Evolutionary conservation across 2,797 vertebrate species (phyloP), one percentile per base, ranked within the genome.

Genomic region (Alca torda): DNA sequence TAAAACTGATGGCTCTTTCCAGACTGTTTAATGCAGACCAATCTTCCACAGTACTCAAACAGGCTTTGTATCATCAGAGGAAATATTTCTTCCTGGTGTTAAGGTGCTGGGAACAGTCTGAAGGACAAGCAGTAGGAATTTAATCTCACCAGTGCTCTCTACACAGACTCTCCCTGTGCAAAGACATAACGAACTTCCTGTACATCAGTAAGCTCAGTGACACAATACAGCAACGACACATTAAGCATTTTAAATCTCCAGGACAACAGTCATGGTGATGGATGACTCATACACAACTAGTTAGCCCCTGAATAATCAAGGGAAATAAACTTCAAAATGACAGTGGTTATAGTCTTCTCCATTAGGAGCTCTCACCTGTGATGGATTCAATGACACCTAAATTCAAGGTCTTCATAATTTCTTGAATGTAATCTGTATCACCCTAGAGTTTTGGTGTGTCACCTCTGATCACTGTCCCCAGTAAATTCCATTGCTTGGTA

Each of bases 271-370:
- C 50, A n/a, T 26, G 15, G 59, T 95, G 93, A 76, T 68, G 57
- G 50, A 84, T 92, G 78, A 76, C 28, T 89, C 77, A 35, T 15
- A 57, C 15, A 33, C 46, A 73, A 19, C 46, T 10, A 57, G 54
- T 76, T 76, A 80, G 43, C 24, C 43, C 46, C 67, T 61, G 50
- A 79, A 63, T 57, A 93, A 91, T 54, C 54, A 59, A 31, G 39
- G 37, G 56, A 77, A 93, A 80, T 65, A 76, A 85, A 73, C 59
- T 76, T 93, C 79, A 59, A 94, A 69, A 74, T 63, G 18, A n/a
- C 31, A 59, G 26, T 25, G 53, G 16, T 48, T 84, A 6, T 63
- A 72, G 53, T 72, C 28, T 88, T 95, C 64, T 69, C 60, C 37
- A 33, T 45, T 43, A 69, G 67, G 41, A 83, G 35, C 10, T 89